Conservation (phyloP, 2,797 vertebrate species). For the Craterocephalus amniculus region DNA sequence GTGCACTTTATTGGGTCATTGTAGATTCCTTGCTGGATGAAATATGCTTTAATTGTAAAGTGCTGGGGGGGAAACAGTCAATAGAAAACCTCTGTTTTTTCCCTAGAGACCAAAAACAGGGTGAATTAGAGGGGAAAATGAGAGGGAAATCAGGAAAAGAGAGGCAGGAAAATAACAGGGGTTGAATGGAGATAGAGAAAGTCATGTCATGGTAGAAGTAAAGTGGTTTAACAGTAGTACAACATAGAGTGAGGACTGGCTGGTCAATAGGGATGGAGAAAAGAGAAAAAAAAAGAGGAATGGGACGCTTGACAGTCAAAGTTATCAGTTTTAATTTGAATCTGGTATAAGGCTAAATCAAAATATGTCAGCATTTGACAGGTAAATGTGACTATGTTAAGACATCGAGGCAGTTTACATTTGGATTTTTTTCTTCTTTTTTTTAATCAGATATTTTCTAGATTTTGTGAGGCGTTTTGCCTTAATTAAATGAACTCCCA, state of each 20-base stretch:
- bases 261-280: background rate
- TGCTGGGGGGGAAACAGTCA: slow-evolving; percentile 59
- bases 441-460: background rate
- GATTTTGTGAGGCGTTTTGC: too few species aligned
- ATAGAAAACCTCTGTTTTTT: slow-evolving; percentile 18
- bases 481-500: too few species aligned
- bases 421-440: background rate
- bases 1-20: slow-evolving; percentile 61
- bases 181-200: background rate
- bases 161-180: background rate
- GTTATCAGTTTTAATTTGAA: background rate
- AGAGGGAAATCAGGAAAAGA: background rate
- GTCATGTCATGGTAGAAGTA: too few species aligned
- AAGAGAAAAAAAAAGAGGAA: background rate
- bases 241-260: background rate
- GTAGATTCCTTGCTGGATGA: slow-evolving; percentile 64
- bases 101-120: background rate
- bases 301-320: background rate
- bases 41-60: slow-evolving; percentile 76
- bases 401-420: background rate
- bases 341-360: too few species aligned
- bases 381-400: too few species aligned
- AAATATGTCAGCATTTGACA: too few species aligned
- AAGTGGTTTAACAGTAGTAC: background rate
- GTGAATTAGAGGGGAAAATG: background rate